Evolutionary conservation across 2,113 vertebrate species (phyloP).

Genomic region (Irena cyanogastra): DNA sequence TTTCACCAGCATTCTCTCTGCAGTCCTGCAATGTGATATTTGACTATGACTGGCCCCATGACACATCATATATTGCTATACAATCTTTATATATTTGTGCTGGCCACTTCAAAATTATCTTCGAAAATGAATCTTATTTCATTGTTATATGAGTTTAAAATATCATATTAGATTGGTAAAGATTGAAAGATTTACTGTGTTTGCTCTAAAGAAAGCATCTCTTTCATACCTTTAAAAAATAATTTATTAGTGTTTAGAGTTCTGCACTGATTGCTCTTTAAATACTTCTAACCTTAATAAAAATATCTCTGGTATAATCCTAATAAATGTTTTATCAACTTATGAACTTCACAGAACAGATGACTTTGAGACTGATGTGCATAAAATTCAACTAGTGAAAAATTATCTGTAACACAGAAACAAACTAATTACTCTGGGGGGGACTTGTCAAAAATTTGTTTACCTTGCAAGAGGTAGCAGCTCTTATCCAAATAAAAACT

Average conservation of each 20-base stretch:
- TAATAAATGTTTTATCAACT: slow-evolving; percentile 49
- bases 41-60: neutral
- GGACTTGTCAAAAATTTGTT: neutral
- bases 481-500: neutral
- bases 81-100: neutral
- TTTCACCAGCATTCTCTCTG: neutral
- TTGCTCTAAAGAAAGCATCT: neutral
- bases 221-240: slow-evolving; percentile 9
- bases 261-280: slow-evolving; percentile 30
- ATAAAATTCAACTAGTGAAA: neutral
- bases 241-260: slow-evolving; percentile 2
- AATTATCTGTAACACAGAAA: neutral
- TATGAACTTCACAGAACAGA: neutral
- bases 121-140: neutral
- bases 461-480: neutral
- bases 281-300: neutral
- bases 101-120: neutral
- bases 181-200: neutral
- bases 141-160: neutral
- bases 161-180: neutral
- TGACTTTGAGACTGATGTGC: neutral
- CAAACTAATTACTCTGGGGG: neutral
- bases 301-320: neutral
- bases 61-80: neutral
- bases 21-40: neutral